phyloP scores from a whole-genome alignment of 2,888 invertebrate species.

The Caenorhabditis virilis region DNA sequence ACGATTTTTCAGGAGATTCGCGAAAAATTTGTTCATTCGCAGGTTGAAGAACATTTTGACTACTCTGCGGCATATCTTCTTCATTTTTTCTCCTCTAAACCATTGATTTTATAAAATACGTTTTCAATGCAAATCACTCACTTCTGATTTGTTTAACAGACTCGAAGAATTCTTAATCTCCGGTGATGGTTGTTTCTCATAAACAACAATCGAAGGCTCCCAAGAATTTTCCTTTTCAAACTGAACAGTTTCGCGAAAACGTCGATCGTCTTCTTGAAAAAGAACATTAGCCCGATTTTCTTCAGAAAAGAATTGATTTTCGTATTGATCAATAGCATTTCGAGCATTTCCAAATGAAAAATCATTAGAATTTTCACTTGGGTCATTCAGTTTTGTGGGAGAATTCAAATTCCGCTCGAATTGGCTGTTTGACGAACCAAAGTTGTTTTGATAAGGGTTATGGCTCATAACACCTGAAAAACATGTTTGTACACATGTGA shows the following conservation, averaged over 20 bases:
- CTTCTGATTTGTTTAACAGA: no score
- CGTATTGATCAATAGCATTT: not conserved
- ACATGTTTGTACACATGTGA: not conserved
- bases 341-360: constrained; percentile 2
- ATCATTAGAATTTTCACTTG: constrained; percentile 2
- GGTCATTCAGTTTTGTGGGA: no score
- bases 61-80: no score
- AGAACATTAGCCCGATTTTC: constrained; percentile 1
- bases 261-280: not conserved
- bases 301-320: constrained; percentile 1
- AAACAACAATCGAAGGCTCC: constrained; percentile 2
- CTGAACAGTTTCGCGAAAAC: not conserved
- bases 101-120: not conserved
- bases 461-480: not conserved
- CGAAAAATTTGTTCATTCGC: not conserved
- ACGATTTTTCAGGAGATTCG: not conserved
- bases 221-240: constrained; percentile 8
- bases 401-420: not conserved
- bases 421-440: not conserved
- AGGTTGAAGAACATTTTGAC: no score
- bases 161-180: not conserved
- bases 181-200: constrained; percentile 4
- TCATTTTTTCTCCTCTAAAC: no score
- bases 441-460: not conserved
- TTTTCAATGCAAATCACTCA: no score